Percentiles rank a stretch among this genome's conserved stretches.
phyloP scores from a whole-genome alignment of 2,888 invertebrate genomes.

The Electrophaes corylata region DNA sequence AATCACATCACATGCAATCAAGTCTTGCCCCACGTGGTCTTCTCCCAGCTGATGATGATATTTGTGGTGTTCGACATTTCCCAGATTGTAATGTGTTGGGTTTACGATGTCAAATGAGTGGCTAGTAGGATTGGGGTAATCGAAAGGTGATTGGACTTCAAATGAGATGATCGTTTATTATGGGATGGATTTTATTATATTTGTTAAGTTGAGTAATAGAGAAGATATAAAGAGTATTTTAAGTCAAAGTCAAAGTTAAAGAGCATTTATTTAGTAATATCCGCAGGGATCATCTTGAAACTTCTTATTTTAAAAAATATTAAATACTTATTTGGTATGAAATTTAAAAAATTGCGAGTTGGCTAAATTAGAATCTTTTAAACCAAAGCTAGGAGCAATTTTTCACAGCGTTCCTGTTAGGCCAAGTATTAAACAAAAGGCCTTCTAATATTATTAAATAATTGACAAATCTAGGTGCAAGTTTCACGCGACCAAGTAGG shows the following conservation, averaged over 20 bases:
- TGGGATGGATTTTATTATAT: slow-evolving; percentile 14
- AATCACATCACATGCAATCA: too few relatives aligned
- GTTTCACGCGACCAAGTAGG: too few relatives aligned
- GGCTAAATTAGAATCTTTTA: not conserved
- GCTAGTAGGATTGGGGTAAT: slow-evolving; percentile 9
- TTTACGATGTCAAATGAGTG: slow-evolving; percentile 24
- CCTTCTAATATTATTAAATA: too few relatives aligned
- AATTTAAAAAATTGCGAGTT: not conserved
- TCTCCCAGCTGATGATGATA: slow-evolving; percentile 3
- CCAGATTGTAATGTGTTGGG: slow-evolving; percentile 26
- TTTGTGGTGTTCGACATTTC: not conserved
- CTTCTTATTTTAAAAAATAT: too few relatives aligned
- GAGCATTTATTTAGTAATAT: too few relatives aligned
- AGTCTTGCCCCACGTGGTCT: not conserved
- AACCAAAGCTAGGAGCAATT: too few relatives aligned
- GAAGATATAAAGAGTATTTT: slow-evolving; percentile 1
- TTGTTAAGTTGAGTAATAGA: slow-evolving; percentile 14
- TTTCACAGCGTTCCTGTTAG: too few relatives aligned
- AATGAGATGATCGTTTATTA: slow-evolving; percentile 16
- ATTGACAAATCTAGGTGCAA: too few relatives aligned
- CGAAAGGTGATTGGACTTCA: slow-evolving; percentile 16
- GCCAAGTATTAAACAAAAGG: too few relatives aligned
- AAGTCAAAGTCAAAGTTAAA: too few relatives aligned
- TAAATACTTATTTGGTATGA: not conserved
- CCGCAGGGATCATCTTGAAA: too few relatives aligned